These are phyloP conservation scores for Dasyprocta punctata DNA, from an alignment of 2,113 vertebrate genomes.

Conservation along the genomic window DNA sequence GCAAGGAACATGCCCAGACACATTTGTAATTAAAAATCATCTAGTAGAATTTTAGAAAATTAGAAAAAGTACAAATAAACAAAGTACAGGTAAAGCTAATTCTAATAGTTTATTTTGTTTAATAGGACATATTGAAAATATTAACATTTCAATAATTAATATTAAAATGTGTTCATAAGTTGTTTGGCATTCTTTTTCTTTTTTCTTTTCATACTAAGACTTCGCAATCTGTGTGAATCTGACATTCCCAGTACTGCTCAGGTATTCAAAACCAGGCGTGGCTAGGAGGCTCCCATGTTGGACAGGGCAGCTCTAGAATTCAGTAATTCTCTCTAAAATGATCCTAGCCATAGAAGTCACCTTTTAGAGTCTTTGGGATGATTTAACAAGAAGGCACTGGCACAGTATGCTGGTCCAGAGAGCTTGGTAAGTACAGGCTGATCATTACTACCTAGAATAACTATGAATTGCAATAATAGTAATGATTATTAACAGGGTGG, in stretches of 20 bases:
- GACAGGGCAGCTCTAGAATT: not conserved
- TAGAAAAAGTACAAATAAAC: not conserved
- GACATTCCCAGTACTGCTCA: not conserved
- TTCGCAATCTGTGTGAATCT: not conserved
- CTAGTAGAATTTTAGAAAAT: not conserved
- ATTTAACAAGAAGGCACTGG: not conserved
- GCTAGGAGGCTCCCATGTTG: not conserved
- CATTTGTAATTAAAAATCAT: not conserved
- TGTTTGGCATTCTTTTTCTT: not conserved
- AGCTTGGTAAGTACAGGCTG: not conserved
- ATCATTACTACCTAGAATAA: not conserved
- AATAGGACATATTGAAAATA: not conserved
- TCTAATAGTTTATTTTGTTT: not conserved
- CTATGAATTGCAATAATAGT: not conserved
- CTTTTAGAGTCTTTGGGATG: not conserved
- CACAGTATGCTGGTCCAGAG: not conserved
- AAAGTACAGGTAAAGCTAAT: not conserved
- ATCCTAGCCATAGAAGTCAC: not conserved
- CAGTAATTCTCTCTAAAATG: conserved; percentile 13
- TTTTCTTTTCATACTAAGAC: not conserved
- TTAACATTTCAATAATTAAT: not conserved
- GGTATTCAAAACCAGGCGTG: not conserved
- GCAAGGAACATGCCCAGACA: not conserved
- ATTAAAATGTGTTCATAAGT: not conserved
- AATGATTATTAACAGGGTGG: not conserved